Evolutionary conservation across 2,113 vertebrate genomes (phyloP).

Genomic region (Mormyrus iriodes): DNA sequence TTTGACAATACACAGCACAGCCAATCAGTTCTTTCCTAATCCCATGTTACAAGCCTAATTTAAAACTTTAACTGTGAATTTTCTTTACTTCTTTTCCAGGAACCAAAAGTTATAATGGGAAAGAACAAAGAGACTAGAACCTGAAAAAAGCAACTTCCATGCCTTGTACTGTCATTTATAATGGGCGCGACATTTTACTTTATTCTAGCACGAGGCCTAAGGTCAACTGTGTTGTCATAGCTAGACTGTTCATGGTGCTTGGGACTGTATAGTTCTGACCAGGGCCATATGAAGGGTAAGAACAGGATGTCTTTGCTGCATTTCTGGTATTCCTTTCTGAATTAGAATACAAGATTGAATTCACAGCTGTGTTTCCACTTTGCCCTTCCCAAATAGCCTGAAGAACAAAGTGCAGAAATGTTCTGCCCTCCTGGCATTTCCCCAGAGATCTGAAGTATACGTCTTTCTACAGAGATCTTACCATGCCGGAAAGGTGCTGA

Average conservation of each 20-base stretch:
- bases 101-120: not conserved
- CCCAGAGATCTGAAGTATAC: not conserved
- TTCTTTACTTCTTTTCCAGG: not conserved
- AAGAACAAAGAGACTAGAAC: not conserved
- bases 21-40: not conserved
- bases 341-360: not conserved
- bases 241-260: not conserved
- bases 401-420: not conserved
- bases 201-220: conserved; percentile 4
- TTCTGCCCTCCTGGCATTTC: not conserved
- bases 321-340: not conserved
- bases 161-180: conserved; percentile 5
- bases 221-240: not conserved
- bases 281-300: not conserved
- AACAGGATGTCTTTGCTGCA: not conserved
- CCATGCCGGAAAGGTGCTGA: not conserved
- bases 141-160: not conserved
- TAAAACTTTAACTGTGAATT: not conserved
- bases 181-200: not conserved
- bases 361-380: not conserved
- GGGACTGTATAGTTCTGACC: not conserved
- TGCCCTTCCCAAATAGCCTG: not conserved
- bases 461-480: not conserved
- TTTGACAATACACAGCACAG: not conserved
- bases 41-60: not conserved